phyloP scores from a whole-genome alignment of 2,113 vertebrate species.

The Tricholaema leucomelas region DNA sequence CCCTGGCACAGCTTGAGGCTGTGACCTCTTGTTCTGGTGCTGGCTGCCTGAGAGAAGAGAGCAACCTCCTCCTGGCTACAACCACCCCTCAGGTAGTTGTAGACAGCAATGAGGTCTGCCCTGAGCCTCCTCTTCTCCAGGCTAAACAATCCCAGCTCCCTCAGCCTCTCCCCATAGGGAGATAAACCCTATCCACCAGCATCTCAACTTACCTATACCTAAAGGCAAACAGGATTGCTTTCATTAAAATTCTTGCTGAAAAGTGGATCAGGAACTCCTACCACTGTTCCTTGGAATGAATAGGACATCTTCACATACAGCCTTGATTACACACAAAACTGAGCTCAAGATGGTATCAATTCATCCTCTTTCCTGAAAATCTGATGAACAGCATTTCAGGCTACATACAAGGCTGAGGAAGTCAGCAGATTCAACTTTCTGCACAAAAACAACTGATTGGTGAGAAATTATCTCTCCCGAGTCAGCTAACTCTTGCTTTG shows the following conservation, averaged over 20 bases:
- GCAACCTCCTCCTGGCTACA: no score
- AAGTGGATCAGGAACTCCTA: background rate
- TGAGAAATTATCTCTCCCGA: background rate
- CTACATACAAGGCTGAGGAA: background rate
- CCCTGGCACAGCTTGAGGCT: no score
- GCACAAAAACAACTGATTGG: background rate
- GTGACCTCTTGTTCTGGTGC: no score
- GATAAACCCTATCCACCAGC: background rate
- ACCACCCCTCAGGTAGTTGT: no score
- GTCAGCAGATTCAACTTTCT: background rate
- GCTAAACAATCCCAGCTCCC: no score
- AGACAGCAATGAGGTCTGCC: no score
- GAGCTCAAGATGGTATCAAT: background rate
- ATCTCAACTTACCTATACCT: background rate
- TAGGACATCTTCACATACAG: accelerated
- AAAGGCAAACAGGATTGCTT: background rate
- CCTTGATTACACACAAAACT: background rate
- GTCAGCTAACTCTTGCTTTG: background rate
- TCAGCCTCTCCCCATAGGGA: no score
- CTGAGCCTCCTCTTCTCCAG: no score
- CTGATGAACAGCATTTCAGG: background rate
- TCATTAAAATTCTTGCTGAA: background rate
- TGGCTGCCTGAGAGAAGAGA: no score
- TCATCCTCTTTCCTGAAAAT: background rate
- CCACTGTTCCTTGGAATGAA: background rate